A percentile compares a stretch with the other conserved stretches of the same genome.
Conservation (phyloP, 2,797 vertebrate species). For the Halcyon leucocephala region DNA sequence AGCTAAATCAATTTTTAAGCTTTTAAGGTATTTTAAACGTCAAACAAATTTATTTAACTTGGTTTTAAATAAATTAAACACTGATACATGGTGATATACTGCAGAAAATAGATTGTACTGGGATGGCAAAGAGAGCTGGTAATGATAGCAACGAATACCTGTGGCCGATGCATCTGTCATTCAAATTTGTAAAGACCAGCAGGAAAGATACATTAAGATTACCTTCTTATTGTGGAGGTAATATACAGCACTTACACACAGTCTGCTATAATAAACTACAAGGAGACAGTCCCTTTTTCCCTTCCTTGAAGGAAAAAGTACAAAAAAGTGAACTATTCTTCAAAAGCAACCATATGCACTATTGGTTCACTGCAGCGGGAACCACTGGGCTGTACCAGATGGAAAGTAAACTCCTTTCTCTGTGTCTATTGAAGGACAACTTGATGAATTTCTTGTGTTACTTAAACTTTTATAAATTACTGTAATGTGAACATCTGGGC, state of each 20-base stretch:
- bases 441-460: not conserved
- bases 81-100: not conserved
- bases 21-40: not conserved
- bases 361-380: not conserved
- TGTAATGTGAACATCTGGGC: not conserved
- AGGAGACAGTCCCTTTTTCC: rapidly evolving
- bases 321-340: not conserved
- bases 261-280: not conserved
- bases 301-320: not conserved
- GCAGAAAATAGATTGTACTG: not conserved
- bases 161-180: not conserved
- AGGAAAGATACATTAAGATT: not conserved
- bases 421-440: not conserved
- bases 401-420: not conserved
- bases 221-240: not conserved
- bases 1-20: not conserved
- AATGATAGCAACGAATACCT: not conserved
- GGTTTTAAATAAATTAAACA: not conserved
- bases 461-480: not conserved
- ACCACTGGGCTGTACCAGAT: not conserved
- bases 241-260: not conserved
- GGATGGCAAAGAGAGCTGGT: not conserved
- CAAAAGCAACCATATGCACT: not conserved
- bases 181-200: not conserved
- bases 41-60: not conserved